Conservation (phyloP, 2,888 invertebrate species). For the Plemyria rubiginata region DNA sequence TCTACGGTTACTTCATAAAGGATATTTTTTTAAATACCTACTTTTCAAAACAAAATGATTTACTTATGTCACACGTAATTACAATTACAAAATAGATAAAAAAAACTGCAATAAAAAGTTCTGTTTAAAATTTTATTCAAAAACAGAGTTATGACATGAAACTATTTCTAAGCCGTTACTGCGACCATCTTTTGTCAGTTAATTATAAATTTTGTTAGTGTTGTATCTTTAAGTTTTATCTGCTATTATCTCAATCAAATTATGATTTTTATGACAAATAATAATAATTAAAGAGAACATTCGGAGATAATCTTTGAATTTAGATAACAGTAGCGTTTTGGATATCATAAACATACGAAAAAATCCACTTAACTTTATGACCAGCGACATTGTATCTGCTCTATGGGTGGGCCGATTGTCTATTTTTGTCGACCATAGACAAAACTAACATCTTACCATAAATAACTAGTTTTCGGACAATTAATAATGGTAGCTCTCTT, state of each 20-base stretch:
- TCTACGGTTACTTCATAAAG: no score
- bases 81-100: no score
- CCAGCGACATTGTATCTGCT: conserved; percentile 59
- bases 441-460: conserved; percentile 71
- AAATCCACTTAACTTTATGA: conserved; percentile 68
- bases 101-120: no score
- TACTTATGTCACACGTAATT: no score
- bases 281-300: conserved; percentile 54
- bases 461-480: conserved; percentile 80
- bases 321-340: conserved; percentile 61
- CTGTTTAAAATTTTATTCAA: no score
- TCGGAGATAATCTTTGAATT: conserved; percentile 44
- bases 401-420: conserved; percentile 75
- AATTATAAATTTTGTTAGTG: conserved; percentile 21
- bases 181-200: not conserved
- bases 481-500: conserved; percentile 73
- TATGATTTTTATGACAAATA: conserved; percentile 45
- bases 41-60: no score
- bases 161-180: conserved; percentile 15
- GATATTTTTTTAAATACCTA: no score
- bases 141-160: conserved; percentile 19
- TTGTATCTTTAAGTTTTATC: conserved; percentile 39
- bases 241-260: conserved; percentile 43
- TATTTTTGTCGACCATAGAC: conserved; percentile 69
- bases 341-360: conserved; percentile 60